Conservation (phyloP, 2,113 vertebrate species). For the Psammodynastes pulverulentus region DNA sequence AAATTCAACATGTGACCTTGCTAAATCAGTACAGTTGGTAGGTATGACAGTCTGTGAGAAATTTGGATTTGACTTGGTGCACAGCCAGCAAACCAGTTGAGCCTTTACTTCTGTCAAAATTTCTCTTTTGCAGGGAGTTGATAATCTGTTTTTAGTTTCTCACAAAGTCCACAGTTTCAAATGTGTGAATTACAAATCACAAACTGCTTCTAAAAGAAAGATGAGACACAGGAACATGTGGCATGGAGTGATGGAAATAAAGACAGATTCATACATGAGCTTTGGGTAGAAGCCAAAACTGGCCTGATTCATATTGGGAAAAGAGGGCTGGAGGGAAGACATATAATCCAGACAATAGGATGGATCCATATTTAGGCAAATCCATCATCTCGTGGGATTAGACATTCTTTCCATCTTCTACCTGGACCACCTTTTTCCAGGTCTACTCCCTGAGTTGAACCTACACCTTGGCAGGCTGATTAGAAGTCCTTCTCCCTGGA, state of each 20-base stretch:
- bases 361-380: not conserved
- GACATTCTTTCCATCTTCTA: not conserved
- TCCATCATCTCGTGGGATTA: not conserved
- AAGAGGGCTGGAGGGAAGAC: not conserved
- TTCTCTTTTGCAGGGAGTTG: not conserved
- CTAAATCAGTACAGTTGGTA: constrained; percentile 17
- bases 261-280: not conserved
- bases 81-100: constrained; percentile 12
- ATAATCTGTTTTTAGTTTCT: constrained; percentile 2
- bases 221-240: not conserved
- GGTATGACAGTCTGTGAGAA: constrained; percentile 12
- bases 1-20: constrained; percentile 5
- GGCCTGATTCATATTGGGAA: not conserved
- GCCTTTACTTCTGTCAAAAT: constrained; percentile 15
- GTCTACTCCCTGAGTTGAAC: not conserved
- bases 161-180: not conserved
- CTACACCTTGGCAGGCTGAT: not conserved
- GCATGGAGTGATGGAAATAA: not conserved
- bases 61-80: not conserved
- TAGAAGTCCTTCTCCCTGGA: not conserved
- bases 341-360: not conserved
- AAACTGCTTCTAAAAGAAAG: not conserved
- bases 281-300: not conserved
- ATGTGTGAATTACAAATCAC: constrained; percentile 11
- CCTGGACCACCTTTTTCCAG: not conserved